phyloP scores from a whole-genome alignment of 1,140 invertebrate genomes.

The Oryzaephilus surinamensis region DNA sequence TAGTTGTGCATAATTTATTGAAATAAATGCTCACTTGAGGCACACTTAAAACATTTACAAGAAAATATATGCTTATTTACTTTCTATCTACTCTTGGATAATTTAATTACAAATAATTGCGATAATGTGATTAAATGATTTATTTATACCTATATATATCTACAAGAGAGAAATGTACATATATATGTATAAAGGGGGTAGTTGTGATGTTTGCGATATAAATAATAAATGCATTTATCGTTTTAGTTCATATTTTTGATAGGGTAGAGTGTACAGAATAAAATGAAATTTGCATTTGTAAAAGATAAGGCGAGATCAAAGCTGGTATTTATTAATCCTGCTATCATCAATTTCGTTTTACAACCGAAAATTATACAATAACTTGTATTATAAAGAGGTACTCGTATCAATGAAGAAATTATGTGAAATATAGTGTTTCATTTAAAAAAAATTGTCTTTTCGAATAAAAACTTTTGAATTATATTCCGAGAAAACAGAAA shows the following conservation, averaged over 20 bases:
- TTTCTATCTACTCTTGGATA: too few relatives aligned
- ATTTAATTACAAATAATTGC: too few relatives aligned
- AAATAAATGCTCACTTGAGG: conserved; percentile 4
- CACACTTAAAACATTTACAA: too few relatives aligned
- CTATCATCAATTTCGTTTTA: conserved; percentile 6
- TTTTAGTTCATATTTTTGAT: conserved; percentile 41
- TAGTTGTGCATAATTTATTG: conserved; percentile 19
- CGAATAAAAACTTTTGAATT: too few relatives aligned
- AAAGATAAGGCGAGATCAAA: conserved; percentile 38
- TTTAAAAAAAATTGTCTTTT: too few relatives aligned
- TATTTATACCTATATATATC: background rate
- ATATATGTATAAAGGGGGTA: conserved; percentile 11
- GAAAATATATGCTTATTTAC: too few relatives aligned
- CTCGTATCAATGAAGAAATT: too few relatives aligned
- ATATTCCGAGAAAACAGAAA: too few relatives aligned
- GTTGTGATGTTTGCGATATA: conserved; percentile 31
- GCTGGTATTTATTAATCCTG: conserved; percentile 17
- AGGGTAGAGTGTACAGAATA: conserved; percentile 33
- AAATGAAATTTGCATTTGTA: conserved; percentile 40
- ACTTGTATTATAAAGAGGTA: too few relatives aligned
- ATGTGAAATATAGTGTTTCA: too few relatives aligned
- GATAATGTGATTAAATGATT: too few relatives aligned
- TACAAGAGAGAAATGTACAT: background rate
- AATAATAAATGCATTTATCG: conserved; percentile 40
- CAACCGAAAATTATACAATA: too few relatives aligned